Percentiles rank a stretch among this genome's conserved stretches.
phyloP scores from a whole-genome alignment of 2,888 invertebrate species.

The Phragmatobia fuliginosa region DNA sequence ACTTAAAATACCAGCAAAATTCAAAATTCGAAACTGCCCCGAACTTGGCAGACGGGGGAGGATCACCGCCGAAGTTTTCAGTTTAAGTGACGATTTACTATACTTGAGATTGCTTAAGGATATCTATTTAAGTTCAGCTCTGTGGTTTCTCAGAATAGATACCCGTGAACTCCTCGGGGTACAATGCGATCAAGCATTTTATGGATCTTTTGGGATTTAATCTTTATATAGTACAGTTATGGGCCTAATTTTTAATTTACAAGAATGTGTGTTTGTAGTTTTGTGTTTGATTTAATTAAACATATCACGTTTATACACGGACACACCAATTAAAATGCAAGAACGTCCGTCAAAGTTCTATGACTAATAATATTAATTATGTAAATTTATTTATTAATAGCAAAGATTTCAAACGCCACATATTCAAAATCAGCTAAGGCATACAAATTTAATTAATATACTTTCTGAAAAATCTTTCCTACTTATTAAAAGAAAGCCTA shows the following conservation, averaged over 20 bases:
- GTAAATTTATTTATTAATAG: too few species aligned
- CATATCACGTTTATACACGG: neutral
- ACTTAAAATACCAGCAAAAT: constrained; percentile 17
- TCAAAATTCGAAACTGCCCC: constrained; percentile 33
- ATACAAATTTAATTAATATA: too few species aligned
- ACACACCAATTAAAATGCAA: neutral
- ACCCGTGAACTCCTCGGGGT: constrained; percentile 2
- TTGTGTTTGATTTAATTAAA: neutral
- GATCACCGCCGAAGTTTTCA: constrained; percentile 17
- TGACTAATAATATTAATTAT: too few species aligned
- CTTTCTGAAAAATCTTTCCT: too few species aligned
- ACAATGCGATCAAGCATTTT: neutral
- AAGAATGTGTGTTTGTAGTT: neutral
- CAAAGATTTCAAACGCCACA: too few species aligned
- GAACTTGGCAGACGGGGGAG: constrained; percentile 56
- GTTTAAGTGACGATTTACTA: constrained; percentile 19
- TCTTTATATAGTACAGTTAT: neutral
- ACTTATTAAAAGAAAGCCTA: too few species aligned
- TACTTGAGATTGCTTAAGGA: constrained; percentile 17
- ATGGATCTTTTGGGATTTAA: neutral
- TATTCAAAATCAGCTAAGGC: too few species aligned
- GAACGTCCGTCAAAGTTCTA: too few species aligned
- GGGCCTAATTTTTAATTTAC: neutral
- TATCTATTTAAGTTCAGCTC: constrained; percentile 17
- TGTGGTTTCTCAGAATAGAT: constrained; percentile 14